Base-by-base conservation (phyloP, 2,797 vertebrate genomes). In the Silurus lanzhouensis region DNA sequence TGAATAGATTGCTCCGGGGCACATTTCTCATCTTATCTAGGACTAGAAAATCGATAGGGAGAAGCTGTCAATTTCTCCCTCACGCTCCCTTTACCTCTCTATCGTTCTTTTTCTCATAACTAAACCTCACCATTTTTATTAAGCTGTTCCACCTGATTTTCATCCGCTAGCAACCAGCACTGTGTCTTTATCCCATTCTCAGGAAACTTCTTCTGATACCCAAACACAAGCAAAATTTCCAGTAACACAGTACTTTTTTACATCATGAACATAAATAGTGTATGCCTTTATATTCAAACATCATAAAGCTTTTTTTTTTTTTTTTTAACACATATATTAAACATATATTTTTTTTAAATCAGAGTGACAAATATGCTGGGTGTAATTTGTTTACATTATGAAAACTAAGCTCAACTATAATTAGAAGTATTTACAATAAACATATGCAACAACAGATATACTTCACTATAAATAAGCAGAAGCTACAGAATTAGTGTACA, bases 1-100 rank as follows among this genome's bases (percentile, higher is more conserved):
- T 81, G 60, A 71, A 81, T 63, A 85, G 78, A 85, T 81, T 20
- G 68, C 70, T 80, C 46, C 68, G 66, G 61, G 70, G 68, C 31
- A 20, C 67, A 74, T 80, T 86, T 86, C 27, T 75, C 84, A 74
- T 81, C 78, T 74, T 44, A 74, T 75, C 84, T 75, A 57, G 13
- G 20, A 81, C 46, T 66, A 55, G 25, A 64, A 38, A 85, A 64
- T 58, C 70, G 44, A 84, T 67, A 87, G 14, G 55, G 13, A 64
- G 61, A 80, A 58, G 19, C 27, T 74, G 27, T 83, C 57, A 58
- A 61, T 85, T 77, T 85, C 64, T 87, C 25, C 6, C 8, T 66
- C 58, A 61, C 19, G 15, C 57, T 79, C 31, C 52, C 76, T 67
- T 52, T 76, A 71, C 46, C n/a, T 60, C 27, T 79, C 70, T 25